A percentile compares a stretch with the other conserved stretches of the same genome.
Evolutionary conservation across 1,140 invertebrate genomes (phyloP).

Genomic region (silkworm (Bombyx mori)): DNA sequence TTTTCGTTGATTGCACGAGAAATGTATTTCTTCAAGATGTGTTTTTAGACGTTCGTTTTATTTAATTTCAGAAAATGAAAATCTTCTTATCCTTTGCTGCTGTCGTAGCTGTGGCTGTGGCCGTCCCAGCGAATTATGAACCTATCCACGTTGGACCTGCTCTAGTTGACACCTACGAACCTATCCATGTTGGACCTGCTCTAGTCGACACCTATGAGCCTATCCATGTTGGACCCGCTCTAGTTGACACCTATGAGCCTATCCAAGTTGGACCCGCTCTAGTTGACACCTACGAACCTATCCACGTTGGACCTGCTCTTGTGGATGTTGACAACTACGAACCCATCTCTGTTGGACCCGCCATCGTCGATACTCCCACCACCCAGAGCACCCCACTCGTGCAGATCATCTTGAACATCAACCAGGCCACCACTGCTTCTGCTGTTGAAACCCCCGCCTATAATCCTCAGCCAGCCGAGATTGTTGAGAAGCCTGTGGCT

Average conservation of each 20-base stretch:
- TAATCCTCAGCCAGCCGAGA: neutral
- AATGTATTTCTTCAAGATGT: too few relatives aligned
- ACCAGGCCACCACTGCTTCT: conserved; percentile 3
- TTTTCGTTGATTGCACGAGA: too few relatives aligned
- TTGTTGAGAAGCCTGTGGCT: conserved; percentile 9
- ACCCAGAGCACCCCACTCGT: too few relatives aligned
- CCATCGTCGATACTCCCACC: conserved; percentile 6
- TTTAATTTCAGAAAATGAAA: conserved; percentile 21
- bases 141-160: too few relatives aligned
- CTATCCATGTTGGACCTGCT: too few relatives aligned
- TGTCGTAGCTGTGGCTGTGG: conserved; percentile 30
- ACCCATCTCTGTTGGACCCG: neutral
- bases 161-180: too few relatives aligned
- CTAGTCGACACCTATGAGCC: too few relatives aligned
- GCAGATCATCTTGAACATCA: neutral
- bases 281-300: neutral
- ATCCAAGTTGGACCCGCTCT: too few relatives aligned
- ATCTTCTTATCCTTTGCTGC: conserved; percentile 22
- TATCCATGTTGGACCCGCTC: too few relatives aligned
- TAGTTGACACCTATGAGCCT: too few relatives aligned
- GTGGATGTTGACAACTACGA: too few relatives aligned
- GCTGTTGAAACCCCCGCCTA: conserved; percentile 1
- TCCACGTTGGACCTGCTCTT: conserved; percentile 10
- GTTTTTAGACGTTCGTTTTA: too few relatives aligned
- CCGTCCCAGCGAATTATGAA: conserved; percentile 6